Conservation (phyloP, 2,113 vertebrate species). For the Scomber colias region DNA sequence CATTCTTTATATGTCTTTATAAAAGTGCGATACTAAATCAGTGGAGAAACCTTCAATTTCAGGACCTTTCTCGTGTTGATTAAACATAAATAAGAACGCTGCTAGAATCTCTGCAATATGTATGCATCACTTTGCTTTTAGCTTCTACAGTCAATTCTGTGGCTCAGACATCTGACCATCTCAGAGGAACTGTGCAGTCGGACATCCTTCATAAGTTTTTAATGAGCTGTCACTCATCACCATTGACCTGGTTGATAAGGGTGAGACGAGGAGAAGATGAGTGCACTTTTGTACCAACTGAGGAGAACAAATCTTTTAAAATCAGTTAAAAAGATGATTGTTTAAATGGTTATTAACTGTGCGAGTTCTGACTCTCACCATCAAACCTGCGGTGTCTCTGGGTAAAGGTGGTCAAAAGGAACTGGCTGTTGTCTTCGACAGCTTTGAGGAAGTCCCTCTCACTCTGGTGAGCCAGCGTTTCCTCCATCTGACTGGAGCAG, state of each 20-base stretch:
- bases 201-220: slow-evolving; percentile 21
- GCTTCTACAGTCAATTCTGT: slow-evolving; percentile 13
- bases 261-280: background rate
- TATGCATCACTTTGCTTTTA: slow-evolving; percentile 24
- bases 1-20: slow-evolving; percentile 7
- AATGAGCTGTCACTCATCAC: slow-evolving; percentile 30
- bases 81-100: slow-evolving; percentile 27
- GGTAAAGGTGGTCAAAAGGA: slow-evolving; percentile 88
- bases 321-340: background rate
- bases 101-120: slow-evolving; percentile 15
- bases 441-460: slow-evolving; percentile 86
- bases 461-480: slow-evolving; percentile 87
- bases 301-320: background rate
- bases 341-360: background rate
- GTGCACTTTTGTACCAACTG: background rate
- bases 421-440: slow-evolving; percentile 88
- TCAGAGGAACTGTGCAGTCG: slow-evolving; percentile 18
- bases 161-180: slow-evolving; percentile 16
- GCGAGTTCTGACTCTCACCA: slow-evolving; percentile 79
- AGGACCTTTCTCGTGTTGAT: background rate
- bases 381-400: slow-evolving; percentile 89
- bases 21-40: background rate
- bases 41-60: slow-evolving; percentile 9
- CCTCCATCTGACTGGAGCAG: slow-evolving; percentile 92
- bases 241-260: background rate